Percentiles rank a stretch among this genome's conserved stretches.
Evolutionary conservation across 1,140 invertebrate species (phyloP).

Genomic region (Aleiodes sp.): DNA sequence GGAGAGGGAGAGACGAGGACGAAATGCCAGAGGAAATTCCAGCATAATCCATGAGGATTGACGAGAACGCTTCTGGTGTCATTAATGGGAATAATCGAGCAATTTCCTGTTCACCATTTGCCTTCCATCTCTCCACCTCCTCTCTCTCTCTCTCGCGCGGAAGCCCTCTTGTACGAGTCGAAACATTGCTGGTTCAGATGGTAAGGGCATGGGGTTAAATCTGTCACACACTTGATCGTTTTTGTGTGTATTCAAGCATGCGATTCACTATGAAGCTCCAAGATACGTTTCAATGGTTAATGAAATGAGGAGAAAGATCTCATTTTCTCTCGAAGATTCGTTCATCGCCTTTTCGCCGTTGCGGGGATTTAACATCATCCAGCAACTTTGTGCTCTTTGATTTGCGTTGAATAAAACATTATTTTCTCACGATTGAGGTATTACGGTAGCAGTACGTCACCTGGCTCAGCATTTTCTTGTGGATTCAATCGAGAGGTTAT

Average conservation of each 20-base stretch:
- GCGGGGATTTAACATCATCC: background rate
- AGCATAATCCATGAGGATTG: constrained; percentile 24
- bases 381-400: too few species aligned
- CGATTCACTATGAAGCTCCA: background rate
- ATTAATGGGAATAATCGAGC: constrained; percentile 41
- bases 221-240: constrained; percentile 9
- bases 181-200: too few species aligned
- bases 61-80: constrained; percentile 23
- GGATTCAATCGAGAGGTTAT: too few species aligned
- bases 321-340: background rate
- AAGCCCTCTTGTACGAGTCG: too few species aligned
- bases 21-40: constrained; percentile 2
- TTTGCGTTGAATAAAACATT: too few species aligned
- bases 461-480: too few species aligned
- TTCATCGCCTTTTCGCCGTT: background rate
- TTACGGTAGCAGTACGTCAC: too few species aligned
- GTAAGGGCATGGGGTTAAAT: background rate
- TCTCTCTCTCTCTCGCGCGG: too few species aligned
- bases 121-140: too few species aligned
- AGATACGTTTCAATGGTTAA: constrained; percentile 5
- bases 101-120: constrained; percentile 35
- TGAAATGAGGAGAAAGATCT: constrained; percentile 13
- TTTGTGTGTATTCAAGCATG: background rate
- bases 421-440: too few species aligned
- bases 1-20: background rate